phyloP scores from a whole-genome alignment of 1,140 invertebrate genomes.

The Glomeris maerens region DNA sequence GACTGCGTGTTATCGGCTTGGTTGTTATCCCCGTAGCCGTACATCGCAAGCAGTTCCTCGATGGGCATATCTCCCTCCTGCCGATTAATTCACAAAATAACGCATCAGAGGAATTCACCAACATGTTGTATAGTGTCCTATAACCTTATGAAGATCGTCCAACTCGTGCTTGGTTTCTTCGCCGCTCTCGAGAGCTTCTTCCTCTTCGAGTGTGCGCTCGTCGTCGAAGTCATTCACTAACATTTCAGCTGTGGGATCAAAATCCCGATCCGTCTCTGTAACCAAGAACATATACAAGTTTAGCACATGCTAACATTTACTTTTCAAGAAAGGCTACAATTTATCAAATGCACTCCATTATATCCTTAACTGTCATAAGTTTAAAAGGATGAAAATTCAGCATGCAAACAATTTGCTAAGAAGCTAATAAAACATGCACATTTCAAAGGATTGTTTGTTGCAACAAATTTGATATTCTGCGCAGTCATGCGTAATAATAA shows the following conservation, averaged over 20 bases:
- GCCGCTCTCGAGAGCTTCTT: constrained; percentile 78
- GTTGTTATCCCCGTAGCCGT: constrained; percentile 47
- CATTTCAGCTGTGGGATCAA: constrained; percentile 67
- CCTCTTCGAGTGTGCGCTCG: constrained; percentile 86
- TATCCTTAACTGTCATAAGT: neutral
- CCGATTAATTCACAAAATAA: neutral
- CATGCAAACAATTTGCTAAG: neutral
- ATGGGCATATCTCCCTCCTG: constrained; percentile 74
- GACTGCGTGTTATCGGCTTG: constrained; percentile 34
- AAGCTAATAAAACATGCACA: neutral
- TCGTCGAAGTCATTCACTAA: constrained; percentile 94
- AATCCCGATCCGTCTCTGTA: constrained; percentile 41
- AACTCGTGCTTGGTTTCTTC: constrained; percentile 77
- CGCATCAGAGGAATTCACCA: neutral
- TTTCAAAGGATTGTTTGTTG: neutral
- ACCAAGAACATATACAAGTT: neutral
- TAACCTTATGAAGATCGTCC: constrained; percentile 67
- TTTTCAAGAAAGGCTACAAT: neutral
- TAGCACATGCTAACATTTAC: neutral
- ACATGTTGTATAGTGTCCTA: neutral
- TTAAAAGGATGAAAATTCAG: neutral
- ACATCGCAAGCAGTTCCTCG: constrained; percentile 75
- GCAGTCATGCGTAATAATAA: too few species aligned
- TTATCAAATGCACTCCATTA: neutral
- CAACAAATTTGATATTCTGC: too few species aligned